Base-by-base conservation (phyloP, 2,888 invertebrate species). In the Pristionchus maxplancki region DNA sequence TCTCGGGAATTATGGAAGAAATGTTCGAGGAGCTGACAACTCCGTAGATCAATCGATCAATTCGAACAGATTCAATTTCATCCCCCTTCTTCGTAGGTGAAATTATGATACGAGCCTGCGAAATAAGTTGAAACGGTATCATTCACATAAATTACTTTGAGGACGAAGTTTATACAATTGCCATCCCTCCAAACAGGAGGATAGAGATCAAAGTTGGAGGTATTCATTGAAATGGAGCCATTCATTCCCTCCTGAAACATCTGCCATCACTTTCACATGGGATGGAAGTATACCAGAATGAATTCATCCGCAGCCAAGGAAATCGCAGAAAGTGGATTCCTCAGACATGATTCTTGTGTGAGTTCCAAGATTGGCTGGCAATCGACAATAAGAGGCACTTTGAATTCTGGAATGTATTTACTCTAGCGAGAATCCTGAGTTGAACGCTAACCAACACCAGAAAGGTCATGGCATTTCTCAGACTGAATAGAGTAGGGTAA, bases 11-110 rank as follows among this genome's bases (percentile, higher is more conserved):
- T 8, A 20, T 34, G 2, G 31, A 20, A 20, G 82, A 53, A n/a
- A n/a, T 53, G 53, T 83, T 83, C 11, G 82, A 28, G 6, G 53
- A 17, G 24, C 34, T 34, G 9, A 83, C 8, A 15, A 20, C 11
- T 53, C 44, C 53, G 82, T 83, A 83, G 53, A 53, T 50, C 53
- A 83, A 53, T 53, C 82, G 82, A 53, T 83, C 82, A 13, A 83
- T 31, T 53, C 37, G 20, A 11, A n/a, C 31, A 15, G 82, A 53
- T 53, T 53, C 53, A 0, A 83, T 53, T 44, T 53, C 82, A n/a
- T 34, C n/a, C 53, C 28, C 53, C 8, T 83, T 53, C 20, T 31
- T 37, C 5, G 31, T 44, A 6, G 53, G 20, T 1, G 34, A 44
- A 53, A 83, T n/a, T 9, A 1, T 83, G 53, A 83, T 50, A 1